Percentiles rank a stretch among this genome's conserved stretches.
These are phyloP conservation scores for Salvelinus fontinalis DNA, from an alignment of 2,113 vertebrate genomes.

Conservation along the genomic window DNA sequence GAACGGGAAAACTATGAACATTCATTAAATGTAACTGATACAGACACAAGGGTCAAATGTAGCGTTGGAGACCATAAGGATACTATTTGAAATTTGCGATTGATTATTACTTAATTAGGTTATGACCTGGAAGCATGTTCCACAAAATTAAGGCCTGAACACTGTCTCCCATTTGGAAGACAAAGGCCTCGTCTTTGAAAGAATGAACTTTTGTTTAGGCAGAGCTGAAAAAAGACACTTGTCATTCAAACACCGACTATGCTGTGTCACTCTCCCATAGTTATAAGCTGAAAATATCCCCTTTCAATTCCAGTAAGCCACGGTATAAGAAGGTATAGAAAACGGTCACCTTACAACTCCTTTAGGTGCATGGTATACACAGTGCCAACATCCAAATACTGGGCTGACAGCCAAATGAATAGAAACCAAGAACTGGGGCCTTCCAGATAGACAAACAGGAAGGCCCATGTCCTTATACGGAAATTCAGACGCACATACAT, in stretches of 20 bases:
- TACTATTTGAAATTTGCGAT: background rate
- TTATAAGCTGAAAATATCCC: slow-evolving; percentile 20
- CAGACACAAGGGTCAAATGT: background rate
- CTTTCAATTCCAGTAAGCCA: slow-evolving; percentile 21
- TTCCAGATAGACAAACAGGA: background rate
- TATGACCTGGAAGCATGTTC: too few species aligned
- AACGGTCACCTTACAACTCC: slow-evolving; percentile 24
- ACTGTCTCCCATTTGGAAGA: too few species aligned
- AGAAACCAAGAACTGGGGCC: background rate
- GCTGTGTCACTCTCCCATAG: slow-evolving; percentile 4
- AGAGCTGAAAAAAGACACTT: background rate
- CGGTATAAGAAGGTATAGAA: slow-evolving; percentile 13
- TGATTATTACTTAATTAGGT: background rate
- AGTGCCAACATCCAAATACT: slow-evolving; percentile 31
- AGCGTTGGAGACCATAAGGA: background rate
- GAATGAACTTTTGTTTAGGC: background rate
- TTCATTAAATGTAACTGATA: background rate
- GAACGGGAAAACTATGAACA: background rate
- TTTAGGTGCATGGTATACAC: slow-evolving; percentile 16
- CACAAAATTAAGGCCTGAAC: too few species aligned
- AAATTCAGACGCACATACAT: background rate
- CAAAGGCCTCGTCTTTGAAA: background rate
- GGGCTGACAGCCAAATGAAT: slow-evolving; percentile 26
- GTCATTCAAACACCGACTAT: slow-evolving; percentile 10
- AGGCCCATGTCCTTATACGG: slow-evolving; percentile 3